Base-by-base conservation (phyloP, 1,140 invertebrate species). In the Drosophila pseudoobscura region DNA sequence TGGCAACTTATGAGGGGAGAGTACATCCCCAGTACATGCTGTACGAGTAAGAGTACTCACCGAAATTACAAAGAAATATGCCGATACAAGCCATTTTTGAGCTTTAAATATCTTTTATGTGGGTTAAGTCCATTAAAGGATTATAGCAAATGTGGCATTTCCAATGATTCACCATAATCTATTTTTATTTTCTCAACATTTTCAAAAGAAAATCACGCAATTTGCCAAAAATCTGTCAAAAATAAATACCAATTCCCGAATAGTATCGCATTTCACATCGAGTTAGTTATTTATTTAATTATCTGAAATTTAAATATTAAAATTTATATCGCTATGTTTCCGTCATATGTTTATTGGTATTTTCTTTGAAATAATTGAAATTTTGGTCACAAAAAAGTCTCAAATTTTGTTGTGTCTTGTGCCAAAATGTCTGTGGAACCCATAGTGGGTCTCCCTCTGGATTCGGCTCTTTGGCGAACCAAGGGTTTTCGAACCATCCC, bases 371-470 rank as follows among this genome's bases (percentile, higher is more conserved):
- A 39, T 39, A 39, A 39, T 39, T 39, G 11, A 39, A 39, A 39
- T 39, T 39, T 13, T 39, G 35, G 35, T 39, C 35, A 39, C 11
- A 31, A 31, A 31, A 31, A 31, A 39, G 11, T 13, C 13, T 11
- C 0, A 39, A 39, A 39, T 39, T 39, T 39, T 39, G 3, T 13
- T 13, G 35, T 39, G 35, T 13, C 35, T 39, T 39, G 65, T 69
- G 65, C 65, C 43, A 69, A 69, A 69, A 69, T 56, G 55, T 55
- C 17, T 56, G 68, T 57, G 68, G 31, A 68, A 41, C 11, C 62
- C 35, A 39, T 3, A 35, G 31, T 3, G 8, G 31, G 8, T 20
- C 20, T 20, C 1, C 20, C 20, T 20, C 2, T 20, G 20, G 20
- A 20, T 20, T 20, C 20, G 20, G 20, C 20, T 20, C 20, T 20